phyloP scores from a whole-genome alignment of 2,888 invertebrate genomes.

The Rugalucina vietnamica region DNA sequence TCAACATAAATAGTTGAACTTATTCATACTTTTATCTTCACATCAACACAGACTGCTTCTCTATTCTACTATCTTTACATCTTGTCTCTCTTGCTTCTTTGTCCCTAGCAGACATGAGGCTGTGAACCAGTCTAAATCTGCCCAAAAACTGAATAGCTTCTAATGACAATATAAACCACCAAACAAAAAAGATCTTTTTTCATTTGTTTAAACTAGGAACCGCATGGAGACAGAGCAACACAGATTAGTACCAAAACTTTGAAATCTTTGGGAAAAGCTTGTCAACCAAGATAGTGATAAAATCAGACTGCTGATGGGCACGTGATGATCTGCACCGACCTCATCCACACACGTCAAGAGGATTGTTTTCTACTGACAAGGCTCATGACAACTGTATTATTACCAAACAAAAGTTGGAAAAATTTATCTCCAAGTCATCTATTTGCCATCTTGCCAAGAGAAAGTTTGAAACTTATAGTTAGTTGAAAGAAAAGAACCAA shows the following conservation, averaged over 20 bases:
- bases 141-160: neutral
- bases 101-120: slow-evolving; percentile 46
- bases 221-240: too few relatives aligned
- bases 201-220: too few relatives aligned
- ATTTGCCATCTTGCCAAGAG: slow-evolving; percentile 61
- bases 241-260: too few relatives aligned
- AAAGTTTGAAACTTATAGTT: slow-evolving; percentile 19
- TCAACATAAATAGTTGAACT: too few relatives aligned
- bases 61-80: neutral
- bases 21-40: slow-evolving; percentile 1
- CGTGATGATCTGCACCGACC: too few relatives aligned
- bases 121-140: slow-evolving; percentile 23
- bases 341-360: too few relatives aligned
- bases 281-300: too few relatives aligned
- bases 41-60: neutral
- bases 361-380: too few relatives aligned
- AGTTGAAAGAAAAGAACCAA: slow-evolving; percentile 37
- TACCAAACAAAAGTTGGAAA: neutral
- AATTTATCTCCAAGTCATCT: slow-evolving; percentile 25
- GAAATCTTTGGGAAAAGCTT: too few relatives aligned
- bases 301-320: too few relatives aligned
- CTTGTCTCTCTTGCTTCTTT: neutral
- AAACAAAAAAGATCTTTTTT: too few relatives aligned
- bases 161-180: neutral
- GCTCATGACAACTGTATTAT: neutral